Conservation (phyloP, 2,113 vertebrate genomes). For the Spheniscus mendiculus region DNA sequence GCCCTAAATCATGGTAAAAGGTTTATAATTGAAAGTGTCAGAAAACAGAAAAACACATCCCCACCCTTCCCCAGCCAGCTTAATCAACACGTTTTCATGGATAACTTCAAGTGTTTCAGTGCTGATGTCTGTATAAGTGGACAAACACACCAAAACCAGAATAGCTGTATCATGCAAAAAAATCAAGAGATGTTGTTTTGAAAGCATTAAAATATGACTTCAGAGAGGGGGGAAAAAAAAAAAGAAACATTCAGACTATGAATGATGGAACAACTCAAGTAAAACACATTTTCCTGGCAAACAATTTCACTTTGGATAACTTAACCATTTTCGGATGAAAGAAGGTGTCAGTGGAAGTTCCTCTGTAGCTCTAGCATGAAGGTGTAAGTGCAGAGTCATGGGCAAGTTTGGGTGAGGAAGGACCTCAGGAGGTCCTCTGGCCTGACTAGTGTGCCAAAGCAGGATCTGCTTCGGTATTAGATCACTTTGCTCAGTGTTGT, state of each 20-base stretch:
- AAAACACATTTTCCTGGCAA: neutral
- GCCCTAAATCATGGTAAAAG: neutral
- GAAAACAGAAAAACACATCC: neutral
- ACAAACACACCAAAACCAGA: neutral
- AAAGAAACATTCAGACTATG: neutral
- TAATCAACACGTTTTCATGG: neutral
- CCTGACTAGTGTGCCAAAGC: accelerated
- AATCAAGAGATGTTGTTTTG: neutral
- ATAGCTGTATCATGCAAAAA: neutral
- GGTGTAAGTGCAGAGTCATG: neutral
- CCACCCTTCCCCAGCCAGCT: neutral
- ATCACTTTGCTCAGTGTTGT: neutral
- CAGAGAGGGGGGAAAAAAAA: neutral
- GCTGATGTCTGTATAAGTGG: neutral
- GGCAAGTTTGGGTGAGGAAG: neutral
- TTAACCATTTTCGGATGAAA: neutral
- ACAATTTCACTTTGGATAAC: neutral
- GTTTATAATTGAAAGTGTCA: neutral
- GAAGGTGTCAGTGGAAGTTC: neutral
- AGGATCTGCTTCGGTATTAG: neutral
- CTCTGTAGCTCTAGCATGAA: neutral
- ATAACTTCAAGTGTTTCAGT: neutral
- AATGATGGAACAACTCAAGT: neutral
- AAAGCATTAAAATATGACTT: neutral
- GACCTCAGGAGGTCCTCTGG: neutral